phyloP scores from a whole-genome alignment of 2,113 vertebrate genomes.

The Scortum barcoo region DNA sequence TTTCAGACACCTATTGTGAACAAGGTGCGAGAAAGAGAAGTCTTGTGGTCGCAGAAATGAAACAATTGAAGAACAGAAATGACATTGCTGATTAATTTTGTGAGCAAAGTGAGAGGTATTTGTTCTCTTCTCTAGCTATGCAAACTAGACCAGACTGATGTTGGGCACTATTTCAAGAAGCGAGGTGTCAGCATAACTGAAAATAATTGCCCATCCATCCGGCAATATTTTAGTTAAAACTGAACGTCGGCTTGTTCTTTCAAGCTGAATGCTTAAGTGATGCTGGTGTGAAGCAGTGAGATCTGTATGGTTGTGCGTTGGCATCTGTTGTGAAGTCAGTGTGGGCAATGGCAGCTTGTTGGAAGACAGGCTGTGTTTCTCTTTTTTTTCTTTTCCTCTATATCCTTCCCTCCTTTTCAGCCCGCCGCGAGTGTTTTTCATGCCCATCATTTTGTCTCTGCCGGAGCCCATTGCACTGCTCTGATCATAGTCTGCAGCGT shows the following conservation, averaged over 20 bases:
- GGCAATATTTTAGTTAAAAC: slow-evolving; percentile 21
- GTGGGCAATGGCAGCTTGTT: slow-evolving; percentile 36
- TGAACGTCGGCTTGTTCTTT: slow-evolving; percentile 22
- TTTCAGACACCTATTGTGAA: background rate
- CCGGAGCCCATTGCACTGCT: slow-evolving; percentile 15
- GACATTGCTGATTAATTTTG: background rate
- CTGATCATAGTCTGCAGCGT: slow-evolving; percentile 34
- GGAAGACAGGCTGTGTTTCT: slow-evolving; percentile 19
- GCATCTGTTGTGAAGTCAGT: slow-evolving; percentile 38
- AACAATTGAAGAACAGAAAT: background rate
- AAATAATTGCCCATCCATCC: slow-evolving; percentile 44
- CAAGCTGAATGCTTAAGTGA: slow-evolving; percentile 14
- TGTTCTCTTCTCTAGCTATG: background rate
- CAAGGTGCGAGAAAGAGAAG: background rate
- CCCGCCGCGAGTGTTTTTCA: slow-evolving; percentile 37
- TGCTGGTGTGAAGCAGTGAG: background rate
- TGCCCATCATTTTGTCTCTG: slow-evolving; percentile 29
- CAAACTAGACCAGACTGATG: slow-evolving; percentile 53
- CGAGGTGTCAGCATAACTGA: slow-evolving; percentile 45
- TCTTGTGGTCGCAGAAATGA: background rate
- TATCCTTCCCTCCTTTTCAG: slow-evolving; percentile 28
- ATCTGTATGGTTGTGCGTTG: background rate
- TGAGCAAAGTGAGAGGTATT: slow-evolving; percentile 1
- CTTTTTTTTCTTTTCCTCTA: background rate
- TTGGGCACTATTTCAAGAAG: slow-evolving; percentile 62